A percentile compares a stretch with the other conserved stretches of the same genome.
phyloP scores from a whole-genome alignment of 2,888 invertebrate genomes.

The Orthosia cruda region DNA sequence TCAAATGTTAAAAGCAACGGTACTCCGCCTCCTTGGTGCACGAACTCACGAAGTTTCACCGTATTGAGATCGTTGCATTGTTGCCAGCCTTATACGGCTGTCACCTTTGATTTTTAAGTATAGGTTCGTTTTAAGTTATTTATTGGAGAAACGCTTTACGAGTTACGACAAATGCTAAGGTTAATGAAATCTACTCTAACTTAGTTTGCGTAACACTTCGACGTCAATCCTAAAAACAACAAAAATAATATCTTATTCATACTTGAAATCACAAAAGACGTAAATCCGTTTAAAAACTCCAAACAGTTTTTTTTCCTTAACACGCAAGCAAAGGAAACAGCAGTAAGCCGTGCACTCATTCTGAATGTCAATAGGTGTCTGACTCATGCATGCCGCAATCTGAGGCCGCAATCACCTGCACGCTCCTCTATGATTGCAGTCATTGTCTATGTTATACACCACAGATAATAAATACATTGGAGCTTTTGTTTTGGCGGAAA shows the following conservation, averaged over 20 bases:
- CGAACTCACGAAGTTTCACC: constrained; percentile 68
- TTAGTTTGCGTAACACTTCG: constrained; percentile 8
- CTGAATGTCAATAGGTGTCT: constrained; percentile 81
- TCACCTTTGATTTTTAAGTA: constrained; percentile 40
- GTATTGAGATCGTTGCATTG: constrained; percentile 63
- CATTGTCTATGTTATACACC: constrained; percentile 65
- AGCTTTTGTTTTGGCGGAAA: constrained; percentile 51
- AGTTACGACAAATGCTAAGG: constrained; percentile 10
- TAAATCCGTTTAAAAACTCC: constrained; percentile 12
- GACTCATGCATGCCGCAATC: constrained; percentile 75
- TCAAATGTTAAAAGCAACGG: constrained; percentile 73
- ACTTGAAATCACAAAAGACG: neutral
- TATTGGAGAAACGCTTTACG: constrained; percentile 8
- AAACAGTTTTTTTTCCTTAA: constrained; percentile 53
- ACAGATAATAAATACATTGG: constrained; percentile 63
- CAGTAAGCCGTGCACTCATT: constrained; percentile 57
- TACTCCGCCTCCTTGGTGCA: constrained; percentile 72
- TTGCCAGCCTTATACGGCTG: constrained; percentile 52
- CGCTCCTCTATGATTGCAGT: constrained; percentile 64
- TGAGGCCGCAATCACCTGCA: constrained; percentile 79
- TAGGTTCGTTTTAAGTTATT: constrained; percentile 7
- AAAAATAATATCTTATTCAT: neutral
- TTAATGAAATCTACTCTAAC: constrained; percentile 14
- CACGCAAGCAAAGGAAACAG: constrained; percentile 64
- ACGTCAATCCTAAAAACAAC: neutral